phyloP scores from a whole-genome alignment of 2,888 invertebrate genomes.

The Teleogryllus oceanicus region DNA sequence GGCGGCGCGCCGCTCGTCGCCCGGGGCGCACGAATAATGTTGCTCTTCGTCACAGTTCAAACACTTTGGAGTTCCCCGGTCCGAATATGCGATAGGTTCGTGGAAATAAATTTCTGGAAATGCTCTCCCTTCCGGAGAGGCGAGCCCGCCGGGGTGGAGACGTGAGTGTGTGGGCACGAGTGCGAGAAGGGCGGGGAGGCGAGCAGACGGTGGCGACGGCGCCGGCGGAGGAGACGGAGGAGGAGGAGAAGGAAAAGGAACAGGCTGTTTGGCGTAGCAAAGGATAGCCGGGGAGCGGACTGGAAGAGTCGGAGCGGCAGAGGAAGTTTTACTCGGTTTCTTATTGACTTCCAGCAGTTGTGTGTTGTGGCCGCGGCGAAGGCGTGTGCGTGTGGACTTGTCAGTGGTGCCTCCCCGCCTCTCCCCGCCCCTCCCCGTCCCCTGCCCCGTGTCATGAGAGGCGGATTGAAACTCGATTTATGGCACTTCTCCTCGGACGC shows the following conservation, averaged over 20 bases:
- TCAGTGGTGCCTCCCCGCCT: not conserved
- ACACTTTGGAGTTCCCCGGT: not conserved
- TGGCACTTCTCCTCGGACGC: not conserved
- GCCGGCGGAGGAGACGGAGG: not conserved
- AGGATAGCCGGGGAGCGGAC: not conserved
- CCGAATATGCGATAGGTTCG: not conserved
- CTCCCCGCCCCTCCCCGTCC: not conserved
- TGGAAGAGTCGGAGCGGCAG: not conserved
- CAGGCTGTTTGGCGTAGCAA: too few species aligned
- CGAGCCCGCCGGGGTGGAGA: not conserved
- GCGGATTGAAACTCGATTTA: slow-evolving; percentile 8
- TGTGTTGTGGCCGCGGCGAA: not conserved
- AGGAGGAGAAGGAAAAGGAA: not conserved
- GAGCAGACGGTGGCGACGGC: not conserved
- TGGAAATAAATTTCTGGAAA: slow-evolving; percentile 8
- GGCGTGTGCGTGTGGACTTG: not conserved
- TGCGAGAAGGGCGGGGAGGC: not conserved
- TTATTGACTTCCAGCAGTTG: not conserved
- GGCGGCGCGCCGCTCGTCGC: not conserved
- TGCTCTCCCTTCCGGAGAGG: not conserved
- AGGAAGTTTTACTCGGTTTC: not conserved
- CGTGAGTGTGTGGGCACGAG: not conserved
- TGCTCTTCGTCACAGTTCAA: not conserved
- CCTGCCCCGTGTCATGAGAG: not conserved
- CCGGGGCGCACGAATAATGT: slow-evolving; percentile 5